Evolutionary conservation across 2,888 invertebrate species (phyloP).

Genomic region (Parochlus steinenii): DNA sequence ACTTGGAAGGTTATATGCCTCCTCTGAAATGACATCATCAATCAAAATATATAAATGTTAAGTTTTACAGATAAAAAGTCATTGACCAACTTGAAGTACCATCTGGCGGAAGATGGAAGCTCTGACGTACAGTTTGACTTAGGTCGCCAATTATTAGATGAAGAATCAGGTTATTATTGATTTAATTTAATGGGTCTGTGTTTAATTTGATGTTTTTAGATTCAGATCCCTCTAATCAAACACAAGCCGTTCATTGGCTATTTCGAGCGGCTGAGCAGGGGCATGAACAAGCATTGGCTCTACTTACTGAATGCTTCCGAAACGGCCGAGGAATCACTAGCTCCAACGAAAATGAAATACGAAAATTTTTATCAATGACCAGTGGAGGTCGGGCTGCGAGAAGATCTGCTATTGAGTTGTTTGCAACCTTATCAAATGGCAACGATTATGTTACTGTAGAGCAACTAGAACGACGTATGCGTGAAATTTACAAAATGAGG

Average conservation of each 20-base stretch:
- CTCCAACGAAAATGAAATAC: slow-evolving; percentile 55
- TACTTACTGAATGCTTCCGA: slow-evolving; percentile 38
- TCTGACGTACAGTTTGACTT: slow-evolving; percentile 77
- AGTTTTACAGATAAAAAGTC: slow-evolving; percentile 25
- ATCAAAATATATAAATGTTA: background rate
- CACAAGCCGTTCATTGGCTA: slow-evolving; percentile 76
- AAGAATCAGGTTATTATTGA: slow-evolving; percentile 46
- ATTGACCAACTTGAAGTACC: slow-evolving; percentile 34
- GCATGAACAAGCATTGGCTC: slow-evolving; percentile 67
- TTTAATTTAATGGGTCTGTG: background rate
- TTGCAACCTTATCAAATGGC: slow-evolving; percentile 72
- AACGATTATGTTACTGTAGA: slow-evolving; percentile 75
- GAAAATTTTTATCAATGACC: slow-evolving; percentile 64
- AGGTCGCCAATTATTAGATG: slow-evolving; percentile 67
- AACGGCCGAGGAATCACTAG: slow-evolving; percentile 57
- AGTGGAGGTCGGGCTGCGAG: slow-evolving; percentile 75
- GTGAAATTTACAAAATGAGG: slow-evolving; percentile 41
- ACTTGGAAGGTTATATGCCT: slow-evolving; percentile 8
- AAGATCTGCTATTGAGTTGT: slow-evolving; percentile 73
- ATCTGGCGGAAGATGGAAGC: slow-evolving; percentile 76
- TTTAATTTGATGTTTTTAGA: slow-evolving; percentile 29
- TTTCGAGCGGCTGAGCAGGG: slow-evolving; percentile 89
- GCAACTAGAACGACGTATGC: slow-evolving; percentile 59
- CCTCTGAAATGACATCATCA: slow-evolving; percentile 2
- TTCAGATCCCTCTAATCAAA: slow-evolving; percentile 31